These are phyloP conservation scores for Callorhinus ursinus DNA, from an alignment of 2,113 vertebrate genomes.

Conservation along the genomic window DNA sequence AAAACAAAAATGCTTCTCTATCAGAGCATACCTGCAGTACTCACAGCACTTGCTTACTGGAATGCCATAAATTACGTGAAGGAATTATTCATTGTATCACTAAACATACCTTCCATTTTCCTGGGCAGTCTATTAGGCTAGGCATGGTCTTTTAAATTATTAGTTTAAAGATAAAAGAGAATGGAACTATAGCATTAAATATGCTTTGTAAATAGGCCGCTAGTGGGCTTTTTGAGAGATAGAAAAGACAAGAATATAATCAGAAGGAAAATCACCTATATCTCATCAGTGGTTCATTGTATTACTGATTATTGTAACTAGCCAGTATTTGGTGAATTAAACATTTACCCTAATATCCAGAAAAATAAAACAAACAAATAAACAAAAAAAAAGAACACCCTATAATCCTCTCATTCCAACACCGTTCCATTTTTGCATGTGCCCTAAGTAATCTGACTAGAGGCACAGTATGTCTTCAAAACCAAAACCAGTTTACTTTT, in stretches of 20 bases:
- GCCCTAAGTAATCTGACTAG: neutral
- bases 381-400: fast-evolving
- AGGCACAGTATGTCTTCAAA: neutral
- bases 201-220: neutral
- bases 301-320: neutral
- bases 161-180: conserved; percentile 53
- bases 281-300: neutral
- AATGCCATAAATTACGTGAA: neutral
- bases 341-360: neutral
- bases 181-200: neutral
- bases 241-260: conserved; percentile 33
- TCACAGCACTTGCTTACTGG: neutral
- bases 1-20: conserved; percentile 38
- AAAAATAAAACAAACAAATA: neutral
- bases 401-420: neutral
- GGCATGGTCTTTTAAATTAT: conserved; percentile 15
- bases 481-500: neutral
- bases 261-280: neutral
- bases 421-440: neutral
- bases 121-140: neutral
- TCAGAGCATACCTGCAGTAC: neutral
- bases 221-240: neutral
- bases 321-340: neutral
- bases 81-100: neutral
- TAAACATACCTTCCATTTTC: neutral